Evolutionary conservation across 2,113 vertebrate genomes (phyloP).

Genomic region (Oryzias celebensis): DNA sequence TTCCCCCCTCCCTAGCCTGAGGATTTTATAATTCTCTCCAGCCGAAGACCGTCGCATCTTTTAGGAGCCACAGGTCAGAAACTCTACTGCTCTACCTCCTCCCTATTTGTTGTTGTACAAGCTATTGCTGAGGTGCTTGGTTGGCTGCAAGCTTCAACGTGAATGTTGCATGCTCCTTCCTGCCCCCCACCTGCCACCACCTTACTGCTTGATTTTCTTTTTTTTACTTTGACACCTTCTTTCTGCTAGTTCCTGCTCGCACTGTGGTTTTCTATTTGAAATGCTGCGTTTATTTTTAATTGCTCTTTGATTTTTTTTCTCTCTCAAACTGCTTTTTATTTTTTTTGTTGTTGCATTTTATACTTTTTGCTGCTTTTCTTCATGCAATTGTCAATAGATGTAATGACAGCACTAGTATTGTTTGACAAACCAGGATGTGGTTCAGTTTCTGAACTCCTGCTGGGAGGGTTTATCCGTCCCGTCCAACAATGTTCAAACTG

Average conservation of each 20-base stretch:
- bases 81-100: constrained; percentile 48
- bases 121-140: constrained; percentile 21
- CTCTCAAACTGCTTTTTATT: not conserved
- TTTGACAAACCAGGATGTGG: constrained; percentile 9
- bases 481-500: not conserved
- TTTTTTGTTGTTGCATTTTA: not conserved
- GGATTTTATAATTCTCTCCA: constrained; percentile 79
- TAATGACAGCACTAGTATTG: not conserved
- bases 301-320: constrained; percentile 26
- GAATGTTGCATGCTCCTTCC: constrained; percentile 61
- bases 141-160: constrained; percentile 58
- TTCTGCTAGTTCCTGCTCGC: no score
- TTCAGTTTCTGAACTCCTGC: constrained; percentile 6
- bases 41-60: constrained; percentile 75
- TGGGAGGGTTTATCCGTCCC: not conserved
- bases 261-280: no score
- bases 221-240: no score
- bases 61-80: constrained; percentile 81
- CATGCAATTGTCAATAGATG: not conserved
- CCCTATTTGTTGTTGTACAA: constrained; percentile 29
- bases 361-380: not conserved
- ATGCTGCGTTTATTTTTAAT: no score
- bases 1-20: constrained; percentile 73
- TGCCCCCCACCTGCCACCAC: constrained; percentile 9
- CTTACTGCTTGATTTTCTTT: constrained; percentile 28